These are phyloP conservation scores for Euborellia annulipes DNA, from an alignment of 1,140 invertebrate genomes.

Conservation along the genomic window DNA sequence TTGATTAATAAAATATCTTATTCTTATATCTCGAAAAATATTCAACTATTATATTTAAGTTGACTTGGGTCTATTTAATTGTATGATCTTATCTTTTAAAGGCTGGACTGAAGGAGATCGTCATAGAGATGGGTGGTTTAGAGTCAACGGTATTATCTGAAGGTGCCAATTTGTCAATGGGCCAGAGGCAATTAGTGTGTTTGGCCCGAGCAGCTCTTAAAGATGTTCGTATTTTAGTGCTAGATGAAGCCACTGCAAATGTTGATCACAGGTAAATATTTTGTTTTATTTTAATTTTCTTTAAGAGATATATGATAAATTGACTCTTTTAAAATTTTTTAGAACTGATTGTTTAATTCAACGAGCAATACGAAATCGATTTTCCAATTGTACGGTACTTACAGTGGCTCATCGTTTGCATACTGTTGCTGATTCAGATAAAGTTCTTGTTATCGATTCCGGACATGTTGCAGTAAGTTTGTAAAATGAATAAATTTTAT, in stretches of 20 bases:
- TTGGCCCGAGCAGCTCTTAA: slow-evolving; percentile 61
- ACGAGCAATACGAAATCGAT: slow-evolving; percentile 48
- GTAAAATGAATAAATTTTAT: too few relatives aligned
- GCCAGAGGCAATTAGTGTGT: slow-evolving; percentile 72
- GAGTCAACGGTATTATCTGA: slow-evolving; percentile 48
- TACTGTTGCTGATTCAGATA: slow-evolving; percentile 24
- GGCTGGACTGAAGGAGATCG: slow-evolving; percentile 37
- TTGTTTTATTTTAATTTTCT: slow-evolving; percentile 6
- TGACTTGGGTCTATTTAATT: slow-evolving; percentile 18
- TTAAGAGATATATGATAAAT: slow-evolving; percentile 2
- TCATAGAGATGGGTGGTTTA: slow-evolving; percentile 27
- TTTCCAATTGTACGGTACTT: slow-evolving; percentile 32
- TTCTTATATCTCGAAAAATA: slow-evolving; percentile 16
- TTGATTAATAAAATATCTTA: slow-evolving; percentile 23
- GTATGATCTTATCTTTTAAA: slow-evolving; percentile 22
- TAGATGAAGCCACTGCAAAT: slow-evolving; percentile 39
- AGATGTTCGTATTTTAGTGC: slow-evolving; percentile 45
- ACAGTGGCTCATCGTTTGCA: slow-evolving; percentile 28
- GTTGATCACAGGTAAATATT: slow-evolving; percentile 18
- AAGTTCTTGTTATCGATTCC: slow-evolving; percentile 21
- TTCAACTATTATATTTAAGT: slow-evolving; percentile 15
- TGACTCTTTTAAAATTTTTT: slow-evolving; percentile 16
- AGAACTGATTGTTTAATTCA: slow-evolving; percentile 52
- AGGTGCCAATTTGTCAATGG: slow-evolving; percentile 69
- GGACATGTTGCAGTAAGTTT: slow-evolving; percentile 24